Conservation (phyloP, 2,113 vertebrate genomes). For the Podilymbus podiceps region DNA sequence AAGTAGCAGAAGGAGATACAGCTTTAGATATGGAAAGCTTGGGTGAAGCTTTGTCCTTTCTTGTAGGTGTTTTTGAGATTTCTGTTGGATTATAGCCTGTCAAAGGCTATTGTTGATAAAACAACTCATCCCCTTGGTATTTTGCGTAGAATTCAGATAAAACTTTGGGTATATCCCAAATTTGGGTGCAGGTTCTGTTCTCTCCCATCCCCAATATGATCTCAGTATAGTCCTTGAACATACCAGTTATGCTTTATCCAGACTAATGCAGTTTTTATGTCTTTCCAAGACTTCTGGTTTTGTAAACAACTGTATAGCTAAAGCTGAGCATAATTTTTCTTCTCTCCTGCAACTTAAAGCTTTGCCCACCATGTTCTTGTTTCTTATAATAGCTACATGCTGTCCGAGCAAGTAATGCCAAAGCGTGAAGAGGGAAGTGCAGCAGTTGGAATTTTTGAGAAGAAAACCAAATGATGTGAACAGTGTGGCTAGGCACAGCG, state of each 20-base stretch:
- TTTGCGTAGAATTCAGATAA: neutral
- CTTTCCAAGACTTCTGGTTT: neutral
- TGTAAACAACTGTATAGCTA: neutral
- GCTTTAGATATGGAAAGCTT: neutral
- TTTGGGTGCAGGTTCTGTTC: neutral
- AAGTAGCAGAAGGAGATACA: neutral
- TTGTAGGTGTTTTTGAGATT: neutral
- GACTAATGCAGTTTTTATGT: neutral
- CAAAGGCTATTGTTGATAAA: neutral
- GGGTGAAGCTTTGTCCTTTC: neutral
- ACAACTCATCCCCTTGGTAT: neutral
- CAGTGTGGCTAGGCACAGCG: neutral
- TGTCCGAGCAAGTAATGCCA: neutral
- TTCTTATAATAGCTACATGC: neutral
- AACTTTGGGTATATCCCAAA: neutral
- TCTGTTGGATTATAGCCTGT: neutral
- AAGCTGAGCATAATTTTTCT: neutral
- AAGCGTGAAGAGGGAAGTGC: neutral
- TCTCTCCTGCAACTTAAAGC: neutral
- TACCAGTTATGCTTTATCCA: neutral
- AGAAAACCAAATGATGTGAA: neutral
- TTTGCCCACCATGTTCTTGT: neutral
- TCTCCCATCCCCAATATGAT: neutral
- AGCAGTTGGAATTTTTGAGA: neutral
- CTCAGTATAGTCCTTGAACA: neutral